These are phyloP conservation scores for Gambusia affinis DNA, from an alignment of 2,113 vertebrate species.

Conservation along the genomic window DNA sequence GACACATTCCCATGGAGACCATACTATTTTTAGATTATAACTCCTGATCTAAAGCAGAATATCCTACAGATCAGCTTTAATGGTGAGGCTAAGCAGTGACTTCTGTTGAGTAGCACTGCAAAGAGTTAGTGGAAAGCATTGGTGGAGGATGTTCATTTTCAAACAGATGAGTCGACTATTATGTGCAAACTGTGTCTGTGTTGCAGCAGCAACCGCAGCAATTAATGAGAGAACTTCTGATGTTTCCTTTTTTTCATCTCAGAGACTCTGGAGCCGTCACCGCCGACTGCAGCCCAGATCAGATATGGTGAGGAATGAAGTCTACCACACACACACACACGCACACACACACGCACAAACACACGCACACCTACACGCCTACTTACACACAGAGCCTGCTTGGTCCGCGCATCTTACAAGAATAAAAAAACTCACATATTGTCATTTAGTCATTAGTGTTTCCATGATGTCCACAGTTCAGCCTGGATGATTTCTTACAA, in stretches of 20 bases:
- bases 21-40: not conserved
- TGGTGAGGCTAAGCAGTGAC: not conserved
- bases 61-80: not conserved
- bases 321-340: not conserved
- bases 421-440: too few relatives aligned
- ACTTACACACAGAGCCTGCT: not conserved
- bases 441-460: not conserved
- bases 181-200: slow-evolving; percentile 1
- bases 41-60: not conserved
- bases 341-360: not conserved
- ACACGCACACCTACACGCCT: not conserved
- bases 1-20: not conserved
- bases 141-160: not conserved
- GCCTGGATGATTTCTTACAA: not conserved
- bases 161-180: not conserved
- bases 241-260: slow-evolving; percentile 6
- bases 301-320: slow-evolving; percentile 70
- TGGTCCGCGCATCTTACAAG: not conserved
- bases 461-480: not conserved
- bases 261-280: slow-evolving; percentile 63
- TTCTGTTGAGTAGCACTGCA: not conserved
- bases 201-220: slow-evolving; percentile 3
- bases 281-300: slow-evolving; percentile 68
- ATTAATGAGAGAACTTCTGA: slow-evolving; percentile 13
- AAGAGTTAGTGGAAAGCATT: not conserved